Percentiles rank a stretch among this genome's conserved stretches.
Conservation (phyloP, 2,113 vertebrate genomes). For the Clupea harengus region DNA sequence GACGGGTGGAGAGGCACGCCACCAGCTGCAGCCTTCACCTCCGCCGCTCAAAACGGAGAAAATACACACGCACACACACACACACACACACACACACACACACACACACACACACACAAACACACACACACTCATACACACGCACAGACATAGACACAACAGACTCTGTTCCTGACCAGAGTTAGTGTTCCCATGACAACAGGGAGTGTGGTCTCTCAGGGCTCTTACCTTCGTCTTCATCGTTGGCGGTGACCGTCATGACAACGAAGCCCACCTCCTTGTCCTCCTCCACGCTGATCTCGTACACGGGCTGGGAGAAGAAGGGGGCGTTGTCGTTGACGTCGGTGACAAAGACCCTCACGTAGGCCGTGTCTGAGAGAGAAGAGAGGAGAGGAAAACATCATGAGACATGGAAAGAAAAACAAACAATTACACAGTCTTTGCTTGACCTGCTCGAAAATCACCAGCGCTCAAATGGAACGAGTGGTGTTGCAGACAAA, state of each 20-base stretch:
- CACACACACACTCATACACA: neutral
- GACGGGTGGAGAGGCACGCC: no score
- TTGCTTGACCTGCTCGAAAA: neutral
- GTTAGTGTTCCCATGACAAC: neutral
- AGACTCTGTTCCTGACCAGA: neutral
- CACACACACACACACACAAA: neutral
- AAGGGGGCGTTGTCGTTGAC: constrained; percentile 84
- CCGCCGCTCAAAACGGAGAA: no score
- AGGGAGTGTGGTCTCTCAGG: neutral
- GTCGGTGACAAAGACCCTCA: constrained; percentile 83
- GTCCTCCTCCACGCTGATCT: constrained; percentile 84
- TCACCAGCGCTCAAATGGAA: neutral
- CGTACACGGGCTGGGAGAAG: constrained; percentile 74
- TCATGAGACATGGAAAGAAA: no score
- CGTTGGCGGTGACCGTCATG: constrained; percentile 84
- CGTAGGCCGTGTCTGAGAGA: constrained; percentile 79
- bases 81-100: neutral
- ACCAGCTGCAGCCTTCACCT: no score
- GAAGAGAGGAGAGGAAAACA: constrained; percentile 35
- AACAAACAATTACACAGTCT: neutral
- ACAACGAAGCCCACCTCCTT: constrained; percentile 79
- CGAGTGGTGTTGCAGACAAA: no score
- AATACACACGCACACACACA: no score
- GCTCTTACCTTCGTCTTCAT: constrained; percentile 83
- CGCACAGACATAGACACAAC: neutral